Percentiles rank a stretch among this genome's conserved stretches.
phyloP scores from a whole-genome alignment of 2,797 vertebrate species.

The Protonibea diacanthus region DNA sequence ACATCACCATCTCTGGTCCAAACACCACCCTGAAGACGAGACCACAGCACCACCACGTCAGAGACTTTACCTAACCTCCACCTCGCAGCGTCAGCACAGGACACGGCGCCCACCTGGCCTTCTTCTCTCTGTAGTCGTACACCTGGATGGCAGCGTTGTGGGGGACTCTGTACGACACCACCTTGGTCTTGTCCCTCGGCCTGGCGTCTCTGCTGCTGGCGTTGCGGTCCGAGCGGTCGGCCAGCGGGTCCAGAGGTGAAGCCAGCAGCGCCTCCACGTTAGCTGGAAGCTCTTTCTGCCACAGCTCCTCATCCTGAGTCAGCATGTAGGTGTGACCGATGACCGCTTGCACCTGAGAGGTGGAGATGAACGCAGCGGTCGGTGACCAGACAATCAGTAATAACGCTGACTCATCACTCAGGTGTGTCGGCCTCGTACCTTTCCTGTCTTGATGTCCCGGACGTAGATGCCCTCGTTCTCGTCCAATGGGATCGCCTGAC shows the following conservation, averaged over 20 bases:
- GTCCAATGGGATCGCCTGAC: slow-evolving; percentile 88
- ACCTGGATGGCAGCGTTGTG: slow-evolving; percentile 94
- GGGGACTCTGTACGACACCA: slow-evolving; percentile 90
- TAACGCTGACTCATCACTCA: no score
- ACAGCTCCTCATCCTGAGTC: slow-evolving; percentile 92
- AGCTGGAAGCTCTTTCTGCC: slow-evolving; percentile 89
- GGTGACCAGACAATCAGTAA: no score
- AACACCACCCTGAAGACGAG: slow-evolving; percentile 88
- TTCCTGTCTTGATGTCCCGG: slow-evolving; percentile 90
- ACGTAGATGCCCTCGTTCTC: slow-evolving; percentile 95
- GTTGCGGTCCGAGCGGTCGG: slow-evolving; percentile 80
- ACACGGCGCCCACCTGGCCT: slow-evolving; percentile 83
- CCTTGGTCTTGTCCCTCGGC: slow-evolving; percentile 75
- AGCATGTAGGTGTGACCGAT: slow-evolving; percentile 94
- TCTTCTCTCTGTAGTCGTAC: slow-evolving; percentile 94
- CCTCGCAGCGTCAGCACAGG: accelerated
- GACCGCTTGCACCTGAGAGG: slow-evolving; percentile 88
- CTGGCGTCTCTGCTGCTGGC: accelerated
- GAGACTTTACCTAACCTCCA: accelerated
- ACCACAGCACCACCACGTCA: background rate
- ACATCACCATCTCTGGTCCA: slow-evolving; percentile 91
- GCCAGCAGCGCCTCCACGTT: slow-evolving; percentile 88
- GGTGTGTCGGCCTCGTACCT: slow-evolving; percentile 74
- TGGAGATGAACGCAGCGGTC: no score
- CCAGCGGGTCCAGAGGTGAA: slow-evolving; percentile 83